Conservation (phyloP, 2,797 vertebrate species). For the Peromyscus eremicus region DNA sequence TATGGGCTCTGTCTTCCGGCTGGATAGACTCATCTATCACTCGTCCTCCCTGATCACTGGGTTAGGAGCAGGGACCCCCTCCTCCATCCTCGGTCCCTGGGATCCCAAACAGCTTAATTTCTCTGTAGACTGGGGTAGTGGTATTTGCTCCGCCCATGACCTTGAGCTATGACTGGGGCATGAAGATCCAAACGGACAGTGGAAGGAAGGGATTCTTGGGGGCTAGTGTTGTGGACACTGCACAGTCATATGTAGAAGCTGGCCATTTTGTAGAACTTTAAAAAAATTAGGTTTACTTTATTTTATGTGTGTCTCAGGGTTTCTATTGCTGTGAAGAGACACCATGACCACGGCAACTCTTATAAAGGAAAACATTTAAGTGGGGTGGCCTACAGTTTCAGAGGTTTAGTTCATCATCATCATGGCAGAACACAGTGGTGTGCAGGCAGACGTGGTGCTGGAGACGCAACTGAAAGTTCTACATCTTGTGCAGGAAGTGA, state of each 20-base stretch:
- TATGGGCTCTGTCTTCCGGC: neutral
- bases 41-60: neutral
- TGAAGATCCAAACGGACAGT: neutral
- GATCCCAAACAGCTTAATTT: neutral
- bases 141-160: too few species aligned
- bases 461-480: neutral
- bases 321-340: neutral
- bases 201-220: neutral
- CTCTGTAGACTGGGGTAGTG: too few species aligned
- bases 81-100: accelerated
- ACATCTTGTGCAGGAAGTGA: neutral
- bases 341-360: neutral
- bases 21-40: neutral
- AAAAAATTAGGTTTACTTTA: neutral
- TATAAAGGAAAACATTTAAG: neutral
- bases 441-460: neutral
- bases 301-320: neutral
- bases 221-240: neutral
- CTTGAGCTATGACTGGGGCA: too few species aligned
- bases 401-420: neutral
- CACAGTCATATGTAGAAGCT: neutral
- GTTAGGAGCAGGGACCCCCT: neutral
- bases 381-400: neutral
- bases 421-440: neutral
- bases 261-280: neutral